Percentiles rank a stretch among this genome's conserved stretches.
Conservation (phyloP, 1,140 invertebrate species). For the Lasaia peninsularis region DNA sequence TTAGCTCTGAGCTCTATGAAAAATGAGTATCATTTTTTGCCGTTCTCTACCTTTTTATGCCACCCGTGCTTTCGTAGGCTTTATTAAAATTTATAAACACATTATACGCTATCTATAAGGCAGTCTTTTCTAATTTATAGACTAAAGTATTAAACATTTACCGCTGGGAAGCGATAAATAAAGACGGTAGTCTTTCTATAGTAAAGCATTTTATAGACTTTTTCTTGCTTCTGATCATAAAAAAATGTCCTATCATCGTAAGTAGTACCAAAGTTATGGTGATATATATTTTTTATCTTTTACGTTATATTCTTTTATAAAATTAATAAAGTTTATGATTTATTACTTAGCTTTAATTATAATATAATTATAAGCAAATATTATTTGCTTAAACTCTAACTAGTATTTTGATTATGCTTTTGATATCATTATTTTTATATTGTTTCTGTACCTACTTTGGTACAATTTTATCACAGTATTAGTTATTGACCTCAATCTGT, state of each 20-base stretch:
- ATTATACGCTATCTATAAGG: slow-evolving; percentile 12
- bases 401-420: no score
- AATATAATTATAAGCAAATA: no score
- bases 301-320: neutral
- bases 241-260: neutral
- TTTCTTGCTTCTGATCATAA: slow-evolving; percentile 1
- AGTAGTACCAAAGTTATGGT: neutral
- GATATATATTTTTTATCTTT: neutral
- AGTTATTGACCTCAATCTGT: no score
- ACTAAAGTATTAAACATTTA: slow-evolving; percentile 10
- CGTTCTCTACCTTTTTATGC: neutral
- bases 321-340: no score
- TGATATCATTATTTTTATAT: no score
- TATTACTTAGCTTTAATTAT: no score
- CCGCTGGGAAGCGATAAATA: slow-evolving; percentile 9
- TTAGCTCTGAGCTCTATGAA: slow-evolving; percentile 10
- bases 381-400: no score
- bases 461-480: no score
- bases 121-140: slow-evolving; percentile 11
- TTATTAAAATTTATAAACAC: slow-evolving; percentile 13
- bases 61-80: slow-evolving; percentile 11
- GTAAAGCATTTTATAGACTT: slow-evolving; percentile 1
- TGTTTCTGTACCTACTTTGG: no score
- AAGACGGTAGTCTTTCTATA: neutral
- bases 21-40: slow-evolving; percentile 11